A percentile compares a stretch with the other conserved stretches of the same genome.
Evolutionary conservation across 2,797 vertebrate species (phyloP).

Genomic region (Chrosomus eos): DNA sequence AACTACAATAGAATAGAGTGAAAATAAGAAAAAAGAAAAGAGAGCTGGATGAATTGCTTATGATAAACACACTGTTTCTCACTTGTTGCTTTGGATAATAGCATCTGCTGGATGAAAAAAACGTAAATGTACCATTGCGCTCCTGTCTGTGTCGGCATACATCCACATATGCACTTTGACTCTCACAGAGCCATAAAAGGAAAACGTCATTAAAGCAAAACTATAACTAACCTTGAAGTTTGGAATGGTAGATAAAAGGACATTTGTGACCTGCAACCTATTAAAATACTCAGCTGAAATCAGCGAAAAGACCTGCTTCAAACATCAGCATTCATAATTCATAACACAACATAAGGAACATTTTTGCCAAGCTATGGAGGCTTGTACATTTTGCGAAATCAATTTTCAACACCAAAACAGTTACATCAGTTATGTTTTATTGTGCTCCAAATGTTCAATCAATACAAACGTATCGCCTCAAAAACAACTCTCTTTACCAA

Average conservation of each 20-base stretch:
- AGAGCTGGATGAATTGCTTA: neutral
- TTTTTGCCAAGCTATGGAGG: neutral
- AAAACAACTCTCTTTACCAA: neutral
- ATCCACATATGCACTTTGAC: slow-evolving; percentile 41
- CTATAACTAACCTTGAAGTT: slow-evolving; percentile 48
- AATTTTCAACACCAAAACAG: neutral
- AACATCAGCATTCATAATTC: neutral
- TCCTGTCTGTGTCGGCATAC: neutral
- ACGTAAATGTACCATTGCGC: neutral
- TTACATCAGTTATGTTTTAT: neutral
- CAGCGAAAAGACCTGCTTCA: neutral
- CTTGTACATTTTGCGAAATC: neutral
- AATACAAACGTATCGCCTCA: neutral
- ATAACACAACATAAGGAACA: neutral
- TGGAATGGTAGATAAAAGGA: slow-evolving; percentile 20
- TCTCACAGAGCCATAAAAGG: slow-evolving; percentile 9
- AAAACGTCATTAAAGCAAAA: slow-evolving; percentile 26
- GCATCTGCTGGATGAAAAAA: neutral
- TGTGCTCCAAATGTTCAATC: neutral
- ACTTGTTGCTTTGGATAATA: neutral
- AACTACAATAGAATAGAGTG: neutral
- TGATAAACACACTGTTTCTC: neutral
- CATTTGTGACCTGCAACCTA: slow-evolving; percentile 12
- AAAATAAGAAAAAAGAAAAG: neutral
- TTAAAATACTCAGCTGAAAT: neutral